Evolutionary conservation across 2,888 invertebrate species (phyloP).

Genomic region (Diadromus collaris): DNA sequence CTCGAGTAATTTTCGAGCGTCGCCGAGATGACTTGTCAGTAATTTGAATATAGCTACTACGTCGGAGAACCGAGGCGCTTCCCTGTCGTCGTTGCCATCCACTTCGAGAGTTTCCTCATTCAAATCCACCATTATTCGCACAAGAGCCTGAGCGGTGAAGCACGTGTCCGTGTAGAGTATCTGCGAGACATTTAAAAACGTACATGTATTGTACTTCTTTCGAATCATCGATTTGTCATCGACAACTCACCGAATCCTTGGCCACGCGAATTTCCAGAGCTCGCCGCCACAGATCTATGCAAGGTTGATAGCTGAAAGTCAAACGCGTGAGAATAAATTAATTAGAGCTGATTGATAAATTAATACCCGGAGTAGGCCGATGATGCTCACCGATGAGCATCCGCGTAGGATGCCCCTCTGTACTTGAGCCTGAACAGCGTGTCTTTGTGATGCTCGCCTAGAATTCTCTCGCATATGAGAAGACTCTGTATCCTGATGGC

Average conservation of each 20-base stretch:
- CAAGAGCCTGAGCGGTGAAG: slow-evolving; percentile 92
- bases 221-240: not conserved
- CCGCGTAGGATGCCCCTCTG: slow-evolving; percentile 88
- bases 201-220: not conserved
- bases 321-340: slow-evolving; percentile 27
- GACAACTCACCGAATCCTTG: slow-evolving; percentile 85
- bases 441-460: slow-evolving; percentile 93
- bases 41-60: slow-evolving; percentile 86
- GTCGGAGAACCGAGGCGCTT: slow-evolving; percentile 85
- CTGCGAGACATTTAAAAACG: slow-evolving; percentile 63
- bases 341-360: not conserved
- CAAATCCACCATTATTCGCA: slow-evolving; percentile 90
- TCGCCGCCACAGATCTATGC: slow-evolving; percentile 93
- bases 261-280: slow-evolving; percentile 90
- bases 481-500: slow-evolving; percentile 93
- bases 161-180: slow-evolving; percentile 88
- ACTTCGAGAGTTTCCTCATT: slow-evolving; percentile 83
- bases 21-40: slow-evolving; percentile 84
- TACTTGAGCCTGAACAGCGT: slow-evolving; percentile 90
- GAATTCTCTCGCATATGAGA: slow-evolving; percentile 92
- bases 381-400: slow-evolving; percentile 82
- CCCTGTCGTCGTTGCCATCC: slow-evolving; percentile 80
- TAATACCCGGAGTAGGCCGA: not conserved
- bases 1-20: slow-evolving; percentile 79
- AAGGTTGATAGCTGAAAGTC: slow-evolving; percentile 85